These are phyloP conservation scores for Pycnonotus jocosus DNA, from an alignment of 2,113 vertebrate species.

Conservation along the genomic window DNA sequence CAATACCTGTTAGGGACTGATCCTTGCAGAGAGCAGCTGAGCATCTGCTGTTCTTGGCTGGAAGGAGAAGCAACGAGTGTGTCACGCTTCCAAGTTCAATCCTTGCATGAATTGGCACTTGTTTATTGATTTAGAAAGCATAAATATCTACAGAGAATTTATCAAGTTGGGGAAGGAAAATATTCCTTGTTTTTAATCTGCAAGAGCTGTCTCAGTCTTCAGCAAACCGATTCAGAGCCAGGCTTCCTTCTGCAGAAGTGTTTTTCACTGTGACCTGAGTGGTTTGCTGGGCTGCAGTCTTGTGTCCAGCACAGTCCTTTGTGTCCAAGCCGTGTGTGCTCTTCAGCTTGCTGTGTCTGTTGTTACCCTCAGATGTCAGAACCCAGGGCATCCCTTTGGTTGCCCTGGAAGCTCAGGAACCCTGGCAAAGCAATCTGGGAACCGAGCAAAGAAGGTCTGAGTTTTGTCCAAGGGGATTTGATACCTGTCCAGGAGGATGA, in stretches of 20 bases:
- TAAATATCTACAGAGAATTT: not conserved
- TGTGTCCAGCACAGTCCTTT: not conserved
- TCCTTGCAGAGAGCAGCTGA: not conserved
- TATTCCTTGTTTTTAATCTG: not conserved
- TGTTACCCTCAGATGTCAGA: fast-evolving
- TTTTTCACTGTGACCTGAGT: fast-evolving
- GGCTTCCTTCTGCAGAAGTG: not conserved
- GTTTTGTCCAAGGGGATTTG: too few relatives aligned
- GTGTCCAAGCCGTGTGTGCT: not conserved
- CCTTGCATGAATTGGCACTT: not conserved
- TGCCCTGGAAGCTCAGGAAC: too few relatives aligned
- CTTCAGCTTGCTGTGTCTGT: not conserved
- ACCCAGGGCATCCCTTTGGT: too few relatives aligned
- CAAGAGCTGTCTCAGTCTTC: not conserved
- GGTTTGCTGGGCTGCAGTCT: not conserved
- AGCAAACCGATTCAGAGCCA: not conserved
- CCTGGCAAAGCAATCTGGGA: too few relatives aligned
- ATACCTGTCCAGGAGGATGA: too few relatives aligned
- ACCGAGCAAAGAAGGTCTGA: too few relatives aligned
- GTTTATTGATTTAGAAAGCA: not conserved
- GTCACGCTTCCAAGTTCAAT: not conserved
- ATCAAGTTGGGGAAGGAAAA: not conserved
- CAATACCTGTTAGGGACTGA: not conserved
- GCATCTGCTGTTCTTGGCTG: conserved; percentile 22
- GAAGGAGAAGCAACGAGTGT: not conserved